A percentile compares a stretch with the other conserved stretches of the same genome.
phyloP scores from a whole-genome alignment of 2,888 invertebrate species.

The Drosophila mimica region DNA sequence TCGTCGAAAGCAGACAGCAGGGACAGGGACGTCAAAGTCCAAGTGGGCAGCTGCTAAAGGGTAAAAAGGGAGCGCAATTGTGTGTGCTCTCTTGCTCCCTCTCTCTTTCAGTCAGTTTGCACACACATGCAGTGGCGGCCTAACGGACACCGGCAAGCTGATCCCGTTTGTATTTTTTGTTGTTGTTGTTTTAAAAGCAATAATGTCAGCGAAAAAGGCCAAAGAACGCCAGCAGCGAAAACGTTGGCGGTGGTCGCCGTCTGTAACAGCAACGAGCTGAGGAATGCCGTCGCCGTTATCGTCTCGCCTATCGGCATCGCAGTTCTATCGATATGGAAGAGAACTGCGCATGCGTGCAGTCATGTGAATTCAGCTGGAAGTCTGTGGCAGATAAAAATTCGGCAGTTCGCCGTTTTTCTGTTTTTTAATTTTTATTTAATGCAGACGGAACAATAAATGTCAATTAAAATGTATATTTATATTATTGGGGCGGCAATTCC shows the following conservation, averaged over 20 bases:
- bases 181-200: constrained; percentile 41
- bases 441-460: constrained; percentile 66
- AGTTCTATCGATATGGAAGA: constrained; percentile 41
- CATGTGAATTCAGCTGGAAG: constrained; percentile 8
- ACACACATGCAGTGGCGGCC: constrained; percentile 30
- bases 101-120: constrained; percentile 6
- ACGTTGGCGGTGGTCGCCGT: constrained; percentile 55
- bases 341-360: constrained; percentile 4
- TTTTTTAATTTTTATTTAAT: constrained; percentile 42
- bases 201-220: constrained; percentile 54
- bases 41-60: constrained; percentile 47
- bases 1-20: constrained; percentile 24
- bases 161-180: constrained; percentile 60
- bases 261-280: constrained; percentile 36
- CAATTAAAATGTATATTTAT: constrained; percentile 72
- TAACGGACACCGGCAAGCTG: constrained; percentile 54
- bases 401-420: constrained; percentile 19
- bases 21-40: constrained; percentile 49
- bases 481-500: constrained; percentile 52
- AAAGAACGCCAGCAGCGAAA: constrained; percentile 43
- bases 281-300: constrained; percentile 55
- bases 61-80: constrained; percentile 50
- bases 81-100: constrained; percentile 9
- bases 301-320: constrained; percentile 42
- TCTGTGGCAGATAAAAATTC: constrained; percentile 12